Evolutionary conservation across 1,140 invertebrate species (phyloP).

Genomic region (Contarinia nasturtii): DNA sequence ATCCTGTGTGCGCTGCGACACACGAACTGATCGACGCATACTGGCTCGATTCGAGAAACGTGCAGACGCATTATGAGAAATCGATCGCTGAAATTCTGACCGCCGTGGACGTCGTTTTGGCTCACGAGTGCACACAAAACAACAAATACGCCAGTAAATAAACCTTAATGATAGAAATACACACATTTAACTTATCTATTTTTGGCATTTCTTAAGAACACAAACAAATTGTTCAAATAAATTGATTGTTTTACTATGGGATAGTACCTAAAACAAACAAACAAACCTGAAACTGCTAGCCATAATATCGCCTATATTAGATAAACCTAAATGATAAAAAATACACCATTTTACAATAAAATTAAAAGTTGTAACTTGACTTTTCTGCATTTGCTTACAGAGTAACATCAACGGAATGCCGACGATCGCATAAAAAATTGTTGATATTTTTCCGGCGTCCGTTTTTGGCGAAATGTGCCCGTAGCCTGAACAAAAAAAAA

Average conservation of each 20-base stretch:
- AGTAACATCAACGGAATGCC: slow-evolving; percentile 89
- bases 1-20: slow-evolving; percentile 45
- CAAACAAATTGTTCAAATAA: no score
- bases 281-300: no score
- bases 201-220: not conserved
- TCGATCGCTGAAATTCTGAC: not conserved
- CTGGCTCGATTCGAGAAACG: slow-evolving; percentile 23
- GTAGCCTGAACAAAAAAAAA: slow-evolving; percentile 47
- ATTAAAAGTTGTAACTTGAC: no score
- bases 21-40: slow-evolving; percentile 34
- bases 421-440: slow-evolving; percentile 88
- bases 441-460: slow-evolving; percentile 75
- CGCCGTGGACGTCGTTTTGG: slow-evolving; percentile 36
- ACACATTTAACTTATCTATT: no score
- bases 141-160: slow-evolving; percentile 76
- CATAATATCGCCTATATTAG: slow-evolving; percentile 92
- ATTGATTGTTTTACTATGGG: no score
- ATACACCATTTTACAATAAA: no score
- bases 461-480: slow-evolving; percentile 92
- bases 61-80: slow-evolving; percentile 1
- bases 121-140: slow-evolving; percentile 67
- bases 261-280: no score
- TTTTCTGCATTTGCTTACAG: no score
- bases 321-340: no score
- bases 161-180: slow-evolving; percentile 33